Percentiles rank a stretch among this genome's conserved stretches.
phyloP scores from a whole-genome alignment of 2,888 invertebrate species.

The Tetropium fuscum region DNA sequence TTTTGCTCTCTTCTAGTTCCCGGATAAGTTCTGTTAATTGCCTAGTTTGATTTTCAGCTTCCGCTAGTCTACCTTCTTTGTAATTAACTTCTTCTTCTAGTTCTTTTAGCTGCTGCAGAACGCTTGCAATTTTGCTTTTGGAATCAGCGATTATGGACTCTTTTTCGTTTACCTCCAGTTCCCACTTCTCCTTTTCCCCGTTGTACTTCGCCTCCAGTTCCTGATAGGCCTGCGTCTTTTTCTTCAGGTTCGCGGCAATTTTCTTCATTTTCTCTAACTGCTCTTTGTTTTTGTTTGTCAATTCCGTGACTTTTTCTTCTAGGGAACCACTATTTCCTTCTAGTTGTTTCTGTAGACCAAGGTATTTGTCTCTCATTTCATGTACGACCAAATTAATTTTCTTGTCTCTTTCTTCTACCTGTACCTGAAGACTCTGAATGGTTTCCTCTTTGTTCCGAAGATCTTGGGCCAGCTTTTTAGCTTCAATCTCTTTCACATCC shows the following conservation, averaged over 20 bases:
- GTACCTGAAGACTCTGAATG: conserved; percentile 63
- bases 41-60: conserved; percentile 23
- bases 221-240: conserved; percentile 74
- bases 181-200: conserved; percentile 57
- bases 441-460: conserved; percentile 60
- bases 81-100: conserved; percentile 39
- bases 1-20: conserved; percentile 61
- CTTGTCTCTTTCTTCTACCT: conserved; percentile 64
- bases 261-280: conserved; percentile 84
- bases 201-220: conserved; percentile 71
- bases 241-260: conserved; percentile 81
- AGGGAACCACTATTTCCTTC: conserved; percentile 57
- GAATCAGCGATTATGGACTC: conserved; percentile 34
- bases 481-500: conserved; percentile 67
- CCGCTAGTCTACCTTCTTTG: conserved; percentile 32
- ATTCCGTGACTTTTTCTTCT: conserved; percentile 63
- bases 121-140: conserved; percentile 35
- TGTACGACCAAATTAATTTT: conserved; percentile 60
- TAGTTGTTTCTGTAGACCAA: conserved; percentile 59
- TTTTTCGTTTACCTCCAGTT: conserved; percentile 55
- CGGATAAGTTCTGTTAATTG: conserved; percentile 56
- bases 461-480: conserved; percentile 61
- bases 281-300: conserved; percentile 76
- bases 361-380: conserved; percentile 63
- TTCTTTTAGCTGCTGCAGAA: conserved; percentile 50